Conservation (phyloP, 2,797 vertebrate species). For the Anas flavirostris region DNA sequence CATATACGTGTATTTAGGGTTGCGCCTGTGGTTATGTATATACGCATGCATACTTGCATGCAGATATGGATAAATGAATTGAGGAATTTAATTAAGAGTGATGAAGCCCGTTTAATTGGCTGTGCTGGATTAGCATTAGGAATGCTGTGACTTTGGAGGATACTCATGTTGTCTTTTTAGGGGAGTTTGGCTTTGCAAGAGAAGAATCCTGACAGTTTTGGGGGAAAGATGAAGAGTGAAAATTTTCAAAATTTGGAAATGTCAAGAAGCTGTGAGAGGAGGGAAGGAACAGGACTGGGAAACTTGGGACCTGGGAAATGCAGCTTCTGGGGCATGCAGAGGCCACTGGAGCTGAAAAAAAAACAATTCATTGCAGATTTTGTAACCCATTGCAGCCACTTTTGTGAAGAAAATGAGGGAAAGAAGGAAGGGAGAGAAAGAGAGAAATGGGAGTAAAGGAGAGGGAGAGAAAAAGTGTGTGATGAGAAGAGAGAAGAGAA, state of each 20-base stretch:
- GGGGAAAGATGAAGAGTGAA: too few relatives aligned
- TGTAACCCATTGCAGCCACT: rapidly evolving
- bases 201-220: not conserved
- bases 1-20: not conserved
- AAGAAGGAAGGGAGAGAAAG: not conserved
- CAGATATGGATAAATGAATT: not conserved
- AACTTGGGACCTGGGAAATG: too few relatives aligned
- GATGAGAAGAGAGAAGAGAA: too few relatives aligned
- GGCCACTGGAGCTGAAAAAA: not conserved
- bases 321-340: not conserved
- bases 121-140: not conserved
- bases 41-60: not conserved
- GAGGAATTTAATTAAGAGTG: conserved; percentile 9
- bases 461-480: too few relatives aligned
- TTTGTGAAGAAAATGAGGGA: not conserved
- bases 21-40: not conserved
- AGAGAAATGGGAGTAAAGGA: not conserved
- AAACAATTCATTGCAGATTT: rapidly evolving
- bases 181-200: not conserved
- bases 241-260: too few relatives aligned
- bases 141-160: not conserved
- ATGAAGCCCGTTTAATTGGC: not conserved
- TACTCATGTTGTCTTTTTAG: not conserved
- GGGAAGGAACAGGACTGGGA: too few relatives aligned
- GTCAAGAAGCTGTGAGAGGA: too few relatives aligned